Evolutionary conservation across 2,888 invertebrate genomes (phyloP), one percentile per base, ranked within the genome.

Genomic region (Apamea epomidion): DNA sequence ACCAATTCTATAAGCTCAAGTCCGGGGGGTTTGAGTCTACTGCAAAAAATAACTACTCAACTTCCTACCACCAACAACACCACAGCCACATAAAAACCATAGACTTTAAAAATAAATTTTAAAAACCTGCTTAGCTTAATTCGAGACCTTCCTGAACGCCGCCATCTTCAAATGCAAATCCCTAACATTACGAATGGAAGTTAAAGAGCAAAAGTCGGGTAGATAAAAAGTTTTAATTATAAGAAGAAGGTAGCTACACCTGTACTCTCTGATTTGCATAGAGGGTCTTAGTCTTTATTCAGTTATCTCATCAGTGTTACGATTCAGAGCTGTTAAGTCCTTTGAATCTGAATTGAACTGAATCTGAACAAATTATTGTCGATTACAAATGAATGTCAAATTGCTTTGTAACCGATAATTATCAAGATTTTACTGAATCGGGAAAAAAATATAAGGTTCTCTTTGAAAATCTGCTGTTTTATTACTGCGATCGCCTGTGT

Each of bases 221-320:
- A 45, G 83, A 88, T 87, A 89, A 87, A 92, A 92, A 92, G 84
- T 92, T 92, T 92, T 91, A 92, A 92, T 92, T 92, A 92, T 87
- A 85, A 82, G 75, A 78, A 51, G 80, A 82, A 67, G 75, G 83
- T 71, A 69, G 82, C 80, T 86, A 85, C 91, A 92, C 91, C 91
- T 92, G 92, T 87, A 91, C 68, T 72, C 73, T 76, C 75, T 86
- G 89, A 90, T 91, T 88, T 85, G 78, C 83, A 82, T 88, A 80
- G 73, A 83, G 1, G 51, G 65, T 65, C 54, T 74, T 64, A 72
- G 48, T 83, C 58, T 65, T 70, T 54, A 51, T 73, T 60, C 67
- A 3, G 76, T 78, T 71, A 77, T 67, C 45, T 73, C 78, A 69
- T 75, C 71, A 62, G 45, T 54, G 29, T 37, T 14, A 12, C 6